Base-by-base conservation (phyloP, 2,113 vertebrate genomes). In the Trichomycterus rosablanca region DNA sequence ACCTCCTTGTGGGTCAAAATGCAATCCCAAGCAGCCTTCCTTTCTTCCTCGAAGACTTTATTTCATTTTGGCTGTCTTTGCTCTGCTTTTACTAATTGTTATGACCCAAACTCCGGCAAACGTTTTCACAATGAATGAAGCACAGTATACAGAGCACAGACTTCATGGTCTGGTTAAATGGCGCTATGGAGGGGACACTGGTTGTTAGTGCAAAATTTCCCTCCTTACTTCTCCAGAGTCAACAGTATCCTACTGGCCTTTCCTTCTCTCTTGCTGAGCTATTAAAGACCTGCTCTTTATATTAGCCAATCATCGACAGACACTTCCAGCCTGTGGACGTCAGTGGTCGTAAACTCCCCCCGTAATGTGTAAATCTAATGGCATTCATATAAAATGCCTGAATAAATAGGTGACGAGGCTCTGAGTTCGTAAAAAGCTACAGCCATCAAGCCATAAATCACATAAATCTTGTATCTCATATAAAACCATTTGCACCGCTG, bases 161-260 rank as follows among this genome's bases (percentile, higher is more conserved):
- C 59, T 65, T 70, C 61, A 68, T 53, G 61, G 57, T 69, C 57
- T 69, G 51, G 65, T 66, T 72, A 61, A 61, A 61, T 53, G 65
- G 55, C 56, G 65, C 68, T 71, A 56, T 71, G 64, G 54, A 52
- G 39, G 73, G 57, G 65, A 65, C 60, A 50, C 19, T 40, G 63
- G 30, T 45, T 55, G 40, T 59, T 60, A 19, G 40, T 55, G 20
- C 61, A 45, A 60, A 67, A 74, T 68, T 50, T 59, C 53, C 63
- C 59, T 59, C 44, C n/a, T 5, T 56, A 28, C 44, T 49, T 66
- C 43, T 69, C 66, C 66, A 72, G 59, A 63, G 37, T 72, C 70
- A 70, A 70, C 67, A 70, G 40, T 40, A 18, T 55, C 61, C 52
- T 67, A 54, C 52, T 37, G 22, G 59, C 26, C 42, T 64, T 59